Evolutionary conservation across 2,888 invertebrate species (phyloP), one percentile per base, ranked within the genome.

Genomic region (Lasius fuliginosus): DNA sequence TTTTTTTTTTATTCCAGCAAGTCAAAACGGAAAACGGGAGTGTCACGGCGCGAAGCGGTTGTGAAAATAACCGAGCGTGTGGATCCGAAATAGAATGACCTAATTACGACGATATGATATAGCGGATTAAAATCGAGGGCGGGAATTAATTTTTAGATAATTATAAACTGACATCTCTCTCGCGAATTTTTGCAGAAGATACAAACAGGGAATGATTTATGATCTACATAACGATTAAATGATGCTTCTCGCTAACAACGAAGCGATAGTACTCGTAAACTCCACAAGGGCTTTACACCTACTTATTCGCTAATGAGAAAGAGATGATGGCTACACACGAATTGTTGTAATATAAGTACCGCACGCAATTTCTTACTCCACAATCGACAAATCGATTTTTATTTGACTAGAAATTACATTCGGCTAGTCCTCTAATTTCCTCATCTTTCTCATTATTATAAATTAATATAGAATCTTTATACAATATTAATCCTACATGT

Each of bases 41-140:
- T 83, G 79, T 88, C 82, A 74, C 73, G 83, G 74, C 9, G 49
- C 53, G 36, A 71, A 75, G 46, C 77, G 87, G 49, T 85, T 90
- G 77, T 77, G 86, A 90, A 90, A 90, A 90, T 86, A 89, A 89
- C 74, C 65, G 68, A 73, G 53, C 27, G 33, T 18, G 62, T 18
- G 40, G n/a, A n/a, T 67, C 36, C 60, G 18, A 68, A 62, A 82
- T 71, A 65, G 71, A 84, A 82, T 40, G 67, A 85, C 76, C 82
- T 76, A 58, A 12, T 81, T 76, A 46, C 15, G 67, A 79, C 40
- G 49, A 73, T 67, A 56, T 82, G 65, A 81, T 30, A 81, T 30
- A 84, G 58, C 42, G 67, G 75, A 23, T 53, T 53, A 30, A 12
- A 27, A 33, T 27, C 12, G 23, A 33, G 18, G 18, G 6, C 15